Percentiles rank a stretch among this genome's conserved stretches.
These are phyloP conservation scores for Chironomus tentans DNA, from an alignment of 2,888 invertebrate genomes.

Conservation along the genomic window DNA sequence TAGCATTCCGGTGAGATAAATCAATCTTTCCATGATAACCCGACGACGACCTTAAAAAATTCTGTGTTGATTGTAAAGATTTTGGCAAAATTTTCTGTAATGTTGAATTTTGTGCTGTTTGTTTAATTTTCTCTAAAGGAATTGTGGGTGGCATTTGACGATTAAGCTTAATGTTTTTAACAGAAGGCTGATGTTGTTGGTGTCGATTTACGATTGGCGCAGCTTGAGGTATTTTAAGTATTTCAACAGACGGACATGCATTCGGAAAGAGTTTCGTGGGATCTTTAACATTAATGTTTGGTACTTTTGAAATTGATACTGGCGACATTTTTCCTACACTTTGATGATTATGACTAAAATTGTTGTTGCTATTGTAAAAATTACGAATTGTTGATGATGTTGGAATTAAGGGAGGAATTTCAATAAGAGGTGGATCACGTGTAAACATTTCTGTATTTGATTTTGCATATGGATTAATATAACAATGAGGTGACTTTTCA, in stretches of 20 bases:
- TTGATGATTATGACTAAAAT: neutral
- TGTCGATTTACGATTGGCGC: conserved; percentile 29
- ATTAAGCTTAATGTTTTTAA: conserved; percentile 8
- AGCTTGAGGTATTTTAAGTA: conserved; percentile 34
- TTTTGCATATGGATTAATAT: conserved; percentile 9
- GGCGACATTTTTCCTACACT: conserved; percentile 29
- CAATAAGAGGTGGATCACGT: neutral
- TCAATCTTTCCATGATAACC: neutral
- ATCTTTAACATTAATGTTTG: conserved; percentile 37
- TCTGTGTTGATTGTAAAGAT: neutral
- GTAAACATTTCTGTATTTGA: neutral
- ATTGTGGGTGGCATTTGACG: conserved; percentile 48
- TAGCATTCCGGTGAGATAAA: neutral
- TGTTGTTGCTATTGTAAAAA: neutral
- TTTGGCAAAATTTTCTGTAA: conserved; percentile 20
- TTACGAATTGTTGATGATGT: neutral
- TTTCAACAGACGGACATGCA: conserved; percentile 34
- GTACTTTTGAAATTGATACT: conserved; percentile 35
- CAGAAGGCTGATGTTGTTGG: neutral
- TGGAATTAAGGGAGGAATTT: conserved; percentile 17
- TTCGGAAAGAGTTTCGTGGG: conserved; percentile 30
- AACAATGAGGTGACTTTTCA: conserved; percentile 17
- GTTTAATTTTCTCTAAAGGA: conserved; percentile 45
- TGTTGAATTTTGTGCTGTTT: conserved; percentile 38
- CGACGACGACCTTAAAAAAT: neutral